These are phyloP conservation scores for Centrocercus urophasianus DNA, from an alignment of 2,113 vertebrate species.

Conservation along the genomic window DNA sequence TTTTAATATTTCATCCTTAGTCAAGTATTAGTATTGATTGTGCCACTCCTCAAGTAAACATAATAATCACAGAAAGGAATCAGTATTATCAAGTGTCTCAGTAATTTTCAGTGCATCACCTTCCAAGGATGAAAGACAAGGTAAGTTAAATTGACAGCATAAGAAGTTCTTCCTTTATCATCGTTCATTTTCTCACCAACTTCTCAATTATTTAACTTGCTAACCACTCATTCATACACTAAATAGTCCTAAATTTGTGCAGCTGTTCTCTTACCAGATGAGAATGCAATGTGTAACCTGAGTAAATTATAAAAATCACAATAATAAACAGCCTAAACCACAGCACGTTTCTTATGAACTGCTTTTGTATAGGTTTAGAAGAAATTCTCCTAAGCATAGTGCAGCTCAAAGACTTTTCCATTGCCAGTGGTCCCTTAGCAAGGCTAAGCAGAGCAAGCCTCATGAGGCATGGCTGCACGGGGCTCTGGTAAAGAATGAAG, in stretches of 20 bases:
- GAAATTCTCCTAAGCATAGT: background rate
- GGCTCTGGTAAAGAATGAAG: background rate
- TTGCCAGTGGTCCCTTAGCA: background rate
- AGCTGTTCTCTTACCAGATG: background rate
- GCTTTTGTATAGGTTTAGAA: background rate
- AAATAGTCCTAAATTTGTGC: background rate
- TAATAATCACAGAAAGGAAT: background rate
- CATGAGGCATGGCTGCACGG: rapidly evolving
- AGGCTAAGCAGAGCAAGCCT: background rate
- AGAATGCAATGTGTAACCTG: background rate
- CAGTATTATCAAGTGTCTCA: background rate
- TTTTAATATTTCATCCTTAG: background rate
- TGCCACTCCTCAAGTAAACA: background rate
- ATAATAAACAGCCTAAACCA: background rate
- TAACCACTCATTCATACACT: background rate
- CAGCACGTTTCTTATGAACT: background rate
- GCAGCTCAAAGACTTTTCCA: background rate
- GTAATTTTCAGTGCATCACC: background rate
- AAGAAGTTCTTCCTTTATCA: background rate
- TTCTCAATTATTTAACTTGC: background rate
- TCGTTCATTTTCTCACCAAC: background rate
- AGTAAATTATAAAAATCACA: background rate
- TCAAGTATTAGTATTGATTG: background rate
- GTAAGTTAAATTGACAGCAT: background rate
- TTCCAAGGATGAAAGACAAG: background rate